Conservation (phyloP, 2,888 invertebrate species). For the Chesias legatella region DNA sequence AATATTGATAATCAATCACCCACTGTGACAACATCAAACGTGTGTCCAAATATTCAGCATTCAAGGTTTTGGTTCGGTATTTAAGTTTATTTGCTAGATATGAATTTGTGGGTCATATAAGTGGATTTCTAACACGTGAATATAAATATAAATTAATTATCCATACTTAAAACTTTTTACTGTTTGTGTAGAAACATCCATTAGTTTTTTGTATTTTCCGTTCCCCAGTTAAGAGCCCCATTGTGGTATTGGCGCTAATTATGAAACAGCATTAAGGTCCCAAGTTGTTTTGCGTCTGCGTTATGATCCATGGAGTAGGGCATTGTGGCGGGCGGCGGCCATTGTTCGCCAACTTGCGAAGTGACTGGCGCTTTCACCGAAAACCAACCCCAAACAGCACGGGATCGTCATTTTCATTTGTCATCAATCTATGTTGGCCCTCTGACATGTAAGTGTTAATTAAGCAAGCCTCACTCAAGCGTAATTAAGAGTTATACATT, state of each 20-base stretch:
- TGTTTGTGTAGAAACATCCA: too few relatives aligned
- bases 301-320: conserved; percentile 54
- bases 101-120: too few relatives aligned
- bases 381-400: conserved; percentile 60
- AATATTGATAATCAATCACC: too few relatives aligned
- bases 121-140: too few relatives aligned
- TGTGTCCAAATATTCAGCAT: too few relatives aligned
- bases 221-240: neutral
- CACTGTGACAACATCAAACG: too few relatives aligned
- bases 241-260: conserved; percentile 51
- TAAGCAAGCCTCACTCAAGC: conserved; percentile 77
- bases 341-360: conserved; percentile 67
- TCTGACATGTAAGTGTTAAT: conserved; percentile 80
- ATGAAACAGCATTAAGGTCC: conserved; percentile 73
- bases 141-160: too few relatives aligned
- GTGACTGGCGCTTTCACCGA: conserved; percentile 71
- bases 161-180: too few relatives aligned
- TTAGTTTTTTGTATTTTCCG: too few relatives aligned
- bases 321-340: conserved; percentile 49
- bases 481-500: conserved; percentile 79
- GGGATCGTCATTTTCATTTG: conserved; percentile 77
- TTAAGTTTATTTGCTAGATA: too few relatives aligned
- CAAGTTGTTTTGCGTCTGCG: conserved; percentile 59
- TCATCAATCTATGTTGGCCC: conserved; percentile 79
- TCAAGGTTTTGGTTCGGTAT: too few relatives aligned